These are phyloP conservation scores for Henicopernis longicauda DNA, from an alignment of 2,113 vertebrate genomes.

Conservation along the genomic window DNA sequence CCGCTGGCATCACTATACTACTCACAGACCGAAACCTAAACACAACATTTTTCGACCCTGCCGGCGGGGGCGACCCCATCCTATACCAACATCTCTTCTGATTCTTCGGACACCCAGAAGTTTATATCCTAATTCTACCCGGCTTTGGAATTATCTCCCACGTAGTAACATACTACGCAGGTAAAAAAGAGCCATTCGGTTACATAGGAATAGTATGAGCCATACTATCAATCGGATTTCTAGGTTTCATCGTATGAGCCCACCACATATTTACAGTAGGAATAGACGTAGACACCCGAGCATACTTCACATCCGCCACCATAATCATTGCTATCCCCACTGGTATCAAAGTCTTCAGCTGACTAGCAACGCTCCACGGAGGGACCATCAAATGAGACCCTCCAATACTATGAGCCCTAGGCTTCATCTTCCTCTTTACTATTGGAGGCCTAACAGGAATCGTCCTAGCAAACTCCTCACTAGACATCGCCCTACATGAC, in stretches of 20 bases:
- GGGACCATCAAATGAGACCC: background rate
- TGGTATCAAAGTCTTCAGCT: background rate
- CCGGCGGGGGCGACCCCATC: background rate
- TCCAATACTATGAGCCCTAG: background rate
- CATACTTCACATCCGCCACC: background rate
- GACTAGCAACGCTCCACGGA: background rate
- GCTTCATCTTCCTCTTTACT: background rate
- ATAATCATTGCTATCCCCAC: background rate
- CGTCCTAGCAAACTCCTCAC: background rate
- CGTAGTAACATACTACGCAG: background rate
- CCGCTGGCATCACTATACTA: background rate
- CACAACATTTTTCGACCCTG: slow-evolving; percentile 16
- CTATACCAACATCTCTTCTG: slow-evolving; percentile 12
- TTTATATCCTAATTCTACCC: background rate
- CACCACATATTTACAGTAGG: background rate
- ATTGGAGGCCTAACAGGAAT: background rate
- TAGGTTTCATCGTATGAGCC: background rate
- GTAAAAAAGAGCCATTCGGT: background rate
- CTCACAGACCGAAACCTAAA: background rate
- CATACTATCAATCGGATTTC: background rate
- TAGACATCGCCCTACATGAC: background rate
- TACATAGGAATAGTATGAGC: background rate
- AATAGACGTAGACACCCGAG: background rate
- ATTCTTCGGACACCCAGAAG: background rate
- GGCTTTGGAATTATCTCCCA: background rate